A percentile compares a stretch with the other conserved stretches of the same genome.
These are phyloP conservation scores for Castor canadensis DNA, from an alignment of 2,113 vertebrate species.

Conservation along the genomic window DNA sequence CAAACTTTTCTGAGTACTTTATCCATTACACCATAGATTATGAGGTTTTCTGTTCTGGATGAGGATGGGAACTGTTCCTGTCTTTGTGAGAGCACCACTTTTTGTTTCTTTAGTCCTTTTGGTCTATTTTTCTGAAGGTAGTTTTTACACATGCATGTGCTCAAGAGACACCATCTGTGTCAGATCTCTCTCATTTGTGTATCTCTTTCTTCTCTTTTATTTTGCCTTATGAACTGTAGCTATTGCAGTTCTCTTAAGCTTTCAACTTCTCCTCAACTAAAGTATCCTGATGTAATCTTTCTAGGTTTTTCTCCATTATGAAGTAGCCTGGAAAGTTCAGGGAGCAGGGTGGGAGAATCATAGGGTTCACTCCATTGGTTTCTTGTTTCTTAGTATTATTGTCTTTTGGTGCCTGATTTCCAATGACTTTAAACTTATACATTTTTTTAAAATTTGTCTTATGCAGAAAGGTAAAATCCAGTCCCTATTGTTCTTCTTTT, in stretches of 20 bases:
- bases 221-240: background rate
- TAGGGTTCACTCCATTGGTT: background rate
- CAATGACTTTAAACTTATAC: slow-evolving; percentile 12
- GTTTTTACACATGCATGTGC: background rate
- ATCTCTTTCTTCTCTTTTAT: background rate
- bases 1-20: background rate
- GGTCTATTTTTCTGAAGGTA: background rate
- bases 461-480: background rate
- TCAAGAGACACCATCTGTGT: background rate
- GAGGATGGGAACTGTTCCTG: background rate
- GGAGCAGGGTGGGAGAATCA: background rate
- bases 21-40: background rate
- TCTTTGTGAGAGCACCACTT: background rate
- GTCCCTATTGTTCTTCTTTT: background rate
- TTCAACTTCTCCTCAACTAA: background rate
- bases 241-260: background rate
- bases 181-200: background rate
- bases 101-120: background rate
- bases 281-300: background rate
- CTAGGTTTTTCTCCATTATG: background rate
- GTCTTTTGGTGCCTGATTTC: background rate
- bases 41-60: background rate
- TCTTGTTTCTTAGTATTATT: background rate
- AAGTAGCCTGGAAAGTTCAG: background rate
- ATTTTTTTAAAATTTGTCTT: background rate